phyloP scores from a whole-genome alignment of 2,113 vertebrate genomes.

The Indicator maculatus region DNA sequence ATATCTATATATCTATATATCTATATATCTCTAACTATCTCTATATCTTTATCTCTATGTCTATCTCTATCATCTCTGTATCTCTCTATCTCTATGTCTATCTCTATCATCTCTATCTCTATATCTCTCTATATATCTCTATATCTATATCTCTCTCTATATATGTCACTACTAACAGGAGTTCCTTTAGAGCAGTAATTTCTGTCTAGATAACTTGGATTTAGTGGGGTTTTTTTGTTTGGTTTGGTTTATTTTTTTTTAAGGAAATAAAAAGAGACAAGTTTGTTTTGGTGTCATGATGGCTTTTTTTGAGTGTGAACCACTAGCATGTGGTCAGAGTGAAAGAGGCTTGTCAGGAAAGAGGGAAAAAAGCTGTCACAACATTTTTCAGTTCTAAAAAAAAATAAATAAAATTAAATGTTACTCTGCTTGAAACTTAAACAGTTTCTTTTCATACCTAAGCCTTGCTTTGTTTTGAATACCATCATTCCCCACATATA shows the following conservation, averaged over 20 bases:
- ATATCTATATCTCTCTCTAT: neutral
- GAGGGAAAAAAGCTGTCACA: neutral
- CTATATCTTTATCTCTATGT: too few relatives aligned
- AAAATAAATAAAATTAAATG: neutral
- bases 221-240: neutral
- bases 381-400: neutral
- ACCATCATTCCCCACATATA: neutral
- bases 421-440: neutral
- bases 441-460: neutral
- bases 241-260: too few relatives aligned
- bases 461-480: neutral
- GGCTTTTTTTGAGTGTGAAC: neutral
- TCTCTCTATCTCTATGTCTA: too few relatives aligned
- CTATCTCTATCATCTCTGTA: too few relatives aligned
- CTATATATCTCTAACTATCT: too few relatives aligned
- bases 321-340: neutral
- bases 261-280: neutral
- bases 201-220: neutral
- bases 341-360: neutral
- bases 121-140: too few relatives aligned
- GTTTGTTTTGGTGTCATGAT: neutral
- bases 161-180: neutral
- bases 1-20: too few relatives aligned
- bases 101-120: too few relatives aligned
- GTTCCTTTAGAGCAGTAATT: neutral